Conservation (phyloP, 2,888 invertebrate genomes). For the Leptothorax acervorum region DNA sequence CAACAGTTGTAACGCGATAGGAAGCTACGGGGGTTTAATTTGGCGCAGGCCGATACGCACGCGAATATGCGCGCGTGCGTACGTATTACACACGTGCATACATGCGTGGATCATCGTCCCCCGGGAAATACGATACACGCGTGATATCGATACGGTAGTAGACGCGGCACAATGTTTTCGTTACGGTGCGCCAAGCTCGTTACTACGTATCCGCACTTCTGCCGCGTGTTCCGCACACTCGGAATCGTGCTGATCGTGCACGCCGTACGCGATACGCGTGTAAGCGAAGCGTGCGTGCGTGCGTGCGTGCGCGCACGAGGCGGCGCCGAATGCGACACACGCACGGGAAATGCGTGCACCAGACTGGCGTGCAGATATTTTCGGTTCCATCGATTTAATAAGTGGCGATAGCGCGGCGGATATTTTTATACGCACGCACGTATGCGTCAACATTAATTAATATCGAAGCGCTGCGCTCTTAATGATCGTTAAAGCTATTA, state of each 20-base stretch:
- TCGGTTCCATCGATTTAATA: slow-evolving; percentile 72
- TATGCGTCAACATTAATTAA: slow-evolving; percentile 73
- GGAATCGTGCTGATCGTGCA: slow-evolving; percentile 14
- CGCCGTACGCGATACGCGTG: neutral
- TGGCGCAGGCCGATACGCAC: slow-evolving; percentile 50
- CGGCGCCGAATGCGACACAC: slow-evolving; percentile 17
- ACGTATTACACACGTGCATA: slow-evolving; percentile 21
- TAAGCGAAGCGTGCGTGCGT: neutral
- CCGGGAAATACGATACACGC: slow-evolving; percentile 69
- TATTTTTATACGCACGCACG: slow-evolving; percentile 53
- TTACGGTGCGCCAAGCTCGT: slow-evolving; percentile 59
- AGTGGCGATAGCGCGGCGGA: slow-evolving; percentile 66
- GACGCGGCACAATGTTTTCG: slow-evolving; percentile 63
- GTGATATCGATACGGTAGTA: slow-evolving; percentile 69
- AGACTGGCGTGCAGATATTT: slow-evolving; percentile 61
- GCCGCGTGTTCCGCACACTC: slow-evolving; percentile 22
- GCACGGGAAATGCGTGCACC: slow-evolving; percentile 38
- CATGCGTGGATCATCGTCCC: slow-evolving; percentile 60
- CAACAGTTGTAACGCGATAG: slow-evolving; percentile 67
- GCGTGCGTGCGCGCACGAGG: neutral
- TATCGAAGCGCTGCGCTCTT: slow-evolving; percentile 69
- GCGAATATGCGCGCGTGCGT: slow-evolving; percentile 31
- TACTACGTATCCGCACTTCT: slow-evolving; percentile 53
- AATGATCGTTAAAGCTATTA: slow-evolving; percentile 71
- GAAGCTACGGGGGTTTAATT: slow-evolving; percentile 59